These are phyloP conservation scores for Etia nguti DNA, from an alignment of 2,113 vertebrate genomes.

Conservation along the genomic window DNA sequence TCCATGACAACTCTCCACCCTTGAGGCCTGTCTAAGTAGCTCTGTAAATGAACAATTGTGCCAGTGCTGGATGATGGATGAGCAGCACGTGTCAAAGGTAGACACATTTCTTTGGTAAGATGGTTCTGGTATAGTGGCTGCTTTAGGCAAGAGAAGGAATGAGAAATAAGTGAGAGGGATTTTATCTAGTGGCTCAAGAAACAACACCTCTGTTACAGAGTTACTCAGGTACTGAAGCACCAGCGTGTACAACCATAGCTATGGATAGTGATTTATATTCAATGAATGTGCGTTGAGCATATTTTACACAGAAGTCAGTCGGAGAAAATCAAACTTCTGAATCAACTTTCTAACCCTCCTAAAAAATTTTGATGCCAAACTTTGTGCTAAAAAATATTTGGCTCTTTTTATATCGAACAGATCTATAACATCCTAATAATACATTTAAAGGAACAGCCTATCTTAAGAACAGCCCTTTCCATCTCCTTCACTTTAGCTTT, in stretches of 20 bases:
- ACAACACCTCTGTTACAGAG: conserved; percentile 6
- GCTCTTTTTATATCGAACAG: background rate
- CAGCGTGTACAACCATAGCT: background rate
- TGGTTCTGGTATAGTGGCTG: conserved; percentile 42
- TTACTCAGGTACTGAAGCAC: background rate
- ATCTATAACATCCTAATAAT: background rate
- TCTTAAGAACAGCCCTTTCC: background rate
- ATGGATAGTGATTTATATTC: background rate
- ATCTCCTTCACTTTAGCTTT: background rate
- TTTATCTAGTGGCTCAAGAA: conserved; percentile 12
- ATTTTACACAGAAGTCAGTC: background rate
- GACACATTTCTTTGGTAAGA: conserved; percentile 55
- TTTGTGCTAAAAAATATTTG: background rate
- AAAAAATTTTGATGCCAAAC: background rate
- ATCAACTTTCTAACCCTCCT: background rate
- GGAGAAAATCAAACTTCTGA: background rate
- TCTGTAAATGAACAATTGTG: conserved; percentile 37
- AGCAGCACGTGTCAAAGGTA: conserved; percentile 28
- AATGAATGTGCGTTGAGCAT: background rate
- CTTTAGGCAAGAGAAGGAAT: conserved; percentile 29
- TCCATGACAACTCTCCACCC: conserved; percentile 6
- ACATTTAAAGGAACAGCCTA: background rate
- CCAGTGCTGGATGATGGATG: conserved; percentile 39
- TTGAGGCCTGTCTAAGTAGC: conserved; percentile 13
- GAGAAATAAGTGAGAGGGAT: conserved; percentile 29